Evolutionary conservation across 1,140 invertebrate species (phyloP), one percentile per base, ranked within the genome.

Genomic region (Drosophila nigrodunni): DNA sequence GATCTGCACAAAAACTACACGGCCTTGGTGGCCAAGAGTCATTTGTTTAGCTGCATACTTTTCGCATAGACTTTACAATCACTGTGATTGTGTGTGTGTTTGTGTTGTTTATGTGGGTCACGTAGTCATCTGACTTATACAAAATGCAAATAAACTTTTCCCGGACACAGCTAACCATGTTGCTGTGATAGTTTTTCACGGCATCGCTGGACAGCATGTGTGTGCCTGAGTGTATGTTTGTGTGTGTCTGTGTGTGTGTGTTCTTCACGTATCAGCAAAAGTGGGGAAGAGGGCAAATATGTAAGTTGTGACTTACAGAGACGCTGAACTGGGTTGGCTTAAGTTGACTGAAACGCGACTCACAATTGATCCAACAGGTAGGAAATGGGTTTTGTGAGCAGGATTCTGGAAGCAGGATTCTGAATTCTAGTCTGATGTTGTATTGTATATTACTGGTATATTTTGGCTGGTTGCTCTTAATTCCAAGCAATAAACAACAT

Each of bases 71-170:
- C 52, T 55, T 15, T 43, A 30, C 11, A 30, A 30, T 18, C 11
- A 7, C 49, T 21, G 39, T 13, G 11, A 37, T n/a, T 65, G 21
- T 25, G 68, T 55, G 35, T 61, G n/a, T 10, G 34, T 9, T 7
- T 25, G 61, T 55, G 34, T 75, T 79, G 13, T 71, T 41, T 59
- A 83, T 83, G 81, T 77, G 68, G 74, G 82, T 83, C 81, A 83
- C 81, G 81, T 85, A 70, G 65, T 69, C 59, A 80, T 77, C 74
- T 77, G 81, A 83, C 81, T 83, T 80, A 80, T 85, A 80, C 77
- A 52, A 83, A 83, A 83, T 85, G 81, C 81, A 85, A 83, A 83
- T 83, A 69, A 85, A 80, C 54, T 58, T 49, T 25, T 57, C n/a
- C 34, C 54, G 41, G 13, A 55, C n/a, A 39, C 25, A 41, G 11